Base-by-base conservation (phyloP, 2,888 invertebrate species). In the Nasonia oneida region DNA sequence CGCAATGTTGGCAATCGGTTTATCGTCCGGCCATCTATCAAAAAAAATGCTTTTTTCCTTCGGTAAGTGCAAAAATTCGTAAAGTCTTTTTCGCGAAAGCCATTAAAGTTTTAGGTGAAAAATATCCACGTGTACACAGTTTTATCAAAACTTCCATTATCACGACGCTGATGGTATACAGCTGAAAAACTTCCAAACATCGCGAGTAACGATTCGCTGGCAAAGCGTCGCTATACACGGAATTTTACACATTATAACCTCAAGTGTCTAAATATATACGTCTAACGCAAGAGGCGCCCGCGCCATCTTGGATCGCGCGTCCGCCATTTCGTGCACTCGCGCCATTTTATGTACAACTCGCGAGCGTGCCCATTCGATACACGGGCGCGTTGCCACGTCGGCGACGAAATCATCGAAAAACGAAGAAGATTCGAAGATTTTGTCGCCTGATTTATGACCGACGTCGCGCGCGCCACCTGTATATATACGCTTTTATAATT, bases 401-500 rank as follows among this genome's bases (percentile, higher is more conserved):
- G n/a, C 57, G 23, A 61, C 23, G 2, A n/a, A 23, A 61, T 61
- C n/a, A n/a, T 57, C n/a, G 4, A 57, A 15, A 50, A 50, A 0
- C 14, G 6, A 50, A 4, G 15, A 50, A 14, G n/a, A n/a, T 61
- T n/a, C 2, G 6, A n/a, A 10, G 23, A 23, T n/a, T 29, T 29
- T 29, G 29, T 29, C 29, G 29, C n/a, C 57, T n/a, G n/a, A n/a
- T 70, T 42, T 47, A 39, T 50, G 29, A 83, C 74, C 29, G 47
- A 81, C 37, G 14, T 18, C 29, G 33, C 64, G 61, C 73, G 61
- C 73, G 71, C n/a, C 50, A 67, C 57, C 5, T 77, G 50, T 74
- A 42, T 42, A 81, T 74, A 42, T 42, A 81, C 81, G 61, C 14
- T 8, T 57, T 78, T 57, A 78, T 39, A 42, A 74, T 75, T 76